These are phyloP conservation scores for Amblyopsis rosae DNA, from an alignment of 2,113 vertebrate genomes.

Conservation along the genomic window DNA sequence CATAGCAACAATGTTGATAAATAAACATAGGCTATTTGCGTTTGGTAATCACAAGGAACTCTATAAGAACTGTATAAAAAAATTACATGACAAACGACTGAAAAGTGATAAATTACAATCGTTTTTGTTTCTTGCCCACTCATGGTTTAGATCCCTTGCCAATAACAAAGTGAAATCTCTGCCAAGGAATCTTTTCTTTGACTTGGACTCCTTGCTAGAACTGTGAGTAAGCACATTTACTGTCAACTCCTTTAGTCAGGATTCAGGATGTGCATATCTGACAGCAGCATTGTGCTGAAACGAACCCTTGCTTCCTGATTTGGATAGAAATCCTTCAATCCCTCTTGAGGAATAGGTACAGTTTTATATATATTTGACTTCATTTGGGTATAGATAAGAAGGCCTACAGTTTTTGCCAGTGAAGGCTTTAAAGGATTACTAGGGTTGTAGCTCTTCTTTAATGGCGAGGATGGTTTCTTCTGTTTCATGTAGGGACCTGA, in stretches of 20 bases:
- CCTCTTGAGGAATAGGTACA: neutral
- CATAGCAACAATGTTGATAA: constrained; percentile 14
- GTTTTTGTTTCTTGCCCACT: constrained; percentile 8
- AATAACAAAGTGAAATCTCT: constrained; percentile 92
- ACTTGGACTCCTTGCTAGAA: constrained; percentile 95
- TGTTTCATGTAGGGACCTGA: constrained; percentile 83
- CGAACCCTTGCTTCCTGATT: neutral
- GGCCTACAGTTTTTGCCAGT: neutral
- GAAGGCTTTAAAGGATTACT: neutral
- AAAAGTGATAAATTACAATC: neutral
- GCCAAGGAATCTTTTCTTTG: constrained; percentile 89
- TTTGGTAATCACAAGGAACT: no score
- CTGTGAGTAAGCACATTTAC: constrained; percentile 85
- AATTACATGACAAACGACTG: constrained; percentile 9
- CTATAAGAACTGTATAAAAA: no score
- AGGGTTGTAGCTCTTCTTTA: neutral
- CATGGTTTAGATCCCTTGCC: constrained; percentile 85
- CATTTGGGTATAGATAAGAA: neutral
- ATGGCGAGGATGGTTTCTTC: neutral
- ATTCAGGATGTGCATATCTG: constrained; percentile 11
- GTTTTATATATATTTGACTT: neutral
- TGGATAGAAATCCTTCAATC: neutral
- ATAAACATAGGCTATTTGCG: no score
- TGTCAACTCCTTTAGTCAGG: constrained; percentile 51
- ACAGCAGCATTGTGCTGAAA: neutral